phyloP scores from a whole-genome alignment of 2,888 invertebrate species.

The Drosophila stalkeri region DNA sequence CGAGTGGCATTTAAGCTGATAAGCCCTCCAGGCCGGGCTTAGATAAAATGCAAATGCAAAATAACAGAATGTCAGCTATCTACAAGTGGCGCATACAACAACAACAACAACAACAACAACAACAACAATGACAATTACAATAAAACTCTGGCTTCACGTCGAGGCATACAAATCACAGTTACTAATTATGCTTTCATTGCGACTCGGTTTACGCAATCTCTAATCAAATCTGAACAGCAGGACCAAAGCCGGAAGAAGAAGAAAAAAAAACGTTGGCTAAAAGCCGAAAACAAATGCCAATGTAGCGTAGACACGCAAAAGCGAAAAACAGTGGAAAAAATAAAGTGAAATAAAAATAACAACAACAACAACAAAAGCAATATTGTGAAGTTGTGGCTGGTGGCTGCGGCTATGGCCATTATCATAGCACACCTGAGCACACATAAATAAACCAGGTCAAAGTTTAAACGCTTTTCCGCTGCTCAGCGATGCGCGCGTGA shows the following conservation, averaged over 20 bases:
- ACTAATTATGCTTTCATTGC: slow-evolving; percentile 76
- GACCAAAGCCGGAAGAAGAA: neutral
- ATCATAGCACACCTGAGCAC: slow-evolving; percentile 40
- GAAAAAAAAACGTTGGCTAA: slow-evolving; percentile 5
- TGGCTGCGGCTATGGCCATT: slow-evolving; percentile 39
- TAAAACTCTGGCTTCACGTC: slow-evolving; percentile 1
- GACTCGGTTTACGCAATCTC: slow-evolving; percentile 52
- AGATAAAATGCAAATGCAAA: slow-evolving; percentile 58
- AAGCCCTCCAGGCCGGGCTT: slow-evolving; percentile 33
- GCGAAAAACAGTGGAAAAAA: slow-evolving; percentile 6
- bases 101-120: slow-evolving; percentile 9
- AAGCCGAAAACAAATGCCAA: slow-evolving; percentile 39
- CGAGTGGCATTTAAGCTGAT: slow-evolving; percentile 45
- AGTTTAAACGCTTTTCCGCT: slow-evolving; percentile 45
- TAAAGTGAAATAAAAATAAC: neutral
- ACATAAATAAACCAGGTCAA: slow-evolving; percentile 63
- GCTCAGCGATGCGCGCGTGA: slow-evolving; percentile 38
- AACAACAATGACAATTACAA: slow-evolving; percentile 31
- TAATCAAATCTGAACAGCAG: slow-evolving; percentile 41
- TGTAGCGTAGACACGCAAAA: slow-evolving; percentile 50
- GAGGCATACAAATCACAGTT: slow-evolving; percentile 73
- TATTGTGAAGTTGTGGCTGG: slow-evolving; percentile 10
- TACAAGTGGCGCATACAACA: slow-evolving; percentile 12
- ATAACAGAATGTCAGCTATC: slow-evolving; percentile 51
- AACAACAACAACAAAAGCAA: slow-evolving; percentile 4